Conservation (phyloP, 2,113 vertebrate species). For the Psephotus haematonotus region DNA sequence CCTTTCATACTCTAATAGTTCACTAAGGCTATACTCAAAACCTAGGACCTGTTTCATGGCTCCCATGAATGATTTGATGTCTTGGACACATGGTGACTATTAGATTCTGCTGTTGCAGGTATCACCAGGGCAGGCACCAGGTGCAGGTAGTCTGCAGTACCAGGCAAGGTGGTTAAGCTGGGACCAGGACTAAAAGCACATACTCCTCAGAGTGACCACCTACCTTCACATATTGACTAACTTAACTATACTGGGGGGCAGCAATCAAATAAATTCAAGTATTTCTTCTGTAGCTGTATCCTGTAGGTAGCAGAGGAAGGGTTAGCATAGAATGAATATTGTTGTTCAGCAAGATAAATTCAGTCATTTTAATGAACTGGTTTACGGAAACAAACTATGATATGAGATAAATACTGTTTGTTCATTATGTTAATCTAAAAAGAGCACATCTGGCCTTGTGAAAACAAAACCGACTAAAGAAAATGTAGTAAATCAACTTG, state of each 20-base stretch:
- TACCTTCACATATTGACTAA: neutral
- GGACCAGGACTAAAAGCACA: neutral
- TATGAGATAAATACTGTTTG: slow-evolving; percentile 48
- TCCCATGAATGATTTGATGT: neutral
- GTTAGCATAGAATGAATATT: slow-evolving; percentile 6
- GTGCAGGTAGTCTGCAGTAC: neutral
- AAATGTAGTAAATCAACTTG: slow-evolving; percentile 32
- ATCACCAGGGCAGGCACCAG: neutral
- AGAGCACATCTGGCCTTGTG: neutral
- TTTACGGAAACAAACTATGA: slow-evolving; percentile 51
- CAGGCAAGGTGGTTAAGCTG: neutral
- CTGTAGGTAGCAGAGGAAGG: neutral
- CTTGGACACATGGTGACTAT: neutral
- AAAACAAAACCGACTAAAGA: slow-evolving; percentile 69
- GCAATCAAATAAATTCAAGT: neutral
- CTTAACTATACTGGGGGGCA: neutral
- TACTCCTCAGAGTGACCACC: neutral
- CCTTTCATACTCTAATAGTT: neutral
- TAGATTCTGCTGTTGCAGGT: neutral
- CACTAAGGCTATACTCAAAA: neutral
- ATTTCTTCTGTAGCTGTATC: neutral
- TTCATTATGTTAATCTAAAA: slow-evolving; percentile 71
- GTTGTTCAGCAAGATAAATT: slow-evolving; percentile 57
- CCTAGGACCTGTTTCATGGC: neutral
- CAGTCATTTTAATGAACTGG: slow-evolving; percentile 57